Percentiles rank a stretch among this genome's conserved stretches.
Conservation (phyloP, 2,888 invertebrate genomes). For the Macrostomum cliftonense region DNA sequence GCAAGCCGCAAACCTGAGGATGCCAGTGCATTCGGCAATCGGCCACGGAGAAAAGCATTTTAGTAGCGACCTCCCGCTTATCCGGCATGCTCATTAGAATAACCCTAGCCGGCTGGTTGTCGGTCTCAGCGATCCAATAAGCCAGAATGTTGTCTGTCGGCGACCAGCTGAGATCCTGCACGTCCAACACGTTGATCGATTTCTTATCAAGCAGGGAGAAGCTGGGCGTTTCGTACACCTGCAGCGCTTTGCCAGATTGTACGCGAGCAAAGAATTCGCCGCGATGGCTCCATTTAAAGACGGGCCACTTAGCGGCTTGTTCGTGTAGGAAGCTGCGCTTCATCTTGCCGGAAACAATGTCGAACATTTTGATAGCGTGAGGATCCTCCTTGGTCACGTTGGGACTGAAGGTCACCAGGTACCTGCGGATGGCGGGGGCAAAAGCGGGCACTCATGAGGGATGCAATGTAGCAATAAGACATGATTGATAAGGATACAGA, state of each 20-base stretch:
- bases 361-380: slow-evolving; percentile 76
- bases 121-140: slow-evolving; percentile 89
- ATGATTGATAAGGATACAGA: no score
- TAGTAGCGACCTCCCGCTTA: slow-evolving; percentile 49
- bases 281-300: slow-evolving; percentile 63
- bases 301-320: slow-evolving; percentile 23
- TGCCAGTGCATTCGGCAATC: slow-evolving; percentile 99
- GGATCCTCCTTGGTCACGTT: slow-evolving; percentile 50
- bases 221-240: slow-evolving; percentile 83
- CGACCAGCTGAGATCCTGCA: slow-evolving; percentile 81
- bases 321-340: slow-evolving; percentile 61
- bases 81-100: slow-evolving; percentile 73
- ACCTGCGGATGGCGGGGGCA: no score
- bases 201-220: slow-evolving; percentile 83
- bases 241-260: slow-evolving; percentile 51
- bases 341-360: slow-evolving; percentile 76
- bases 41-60: slow-evolving; percentile 89
- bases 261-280: slow-evolving; percentile 81
- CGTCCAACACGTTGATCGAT: slow-evolving; percentile 53
- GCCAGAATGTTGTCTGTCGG: slow-evolving; percentile 86
- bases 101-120: slow-evolving; percentile 78
- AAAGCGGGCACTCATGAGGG: no score
- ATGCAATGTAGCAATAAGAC: no score
- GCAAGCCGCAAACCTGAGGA: no score
- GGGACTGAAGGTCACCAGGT: slow-evolving; percentile 79